A percentile compares a stretch with the other conserved stretches of the same genome.
Evolutionary conservation across 2,888 invertebrate genomes (phyloP).

Genomic region (Dynastes tityus): DNA sequence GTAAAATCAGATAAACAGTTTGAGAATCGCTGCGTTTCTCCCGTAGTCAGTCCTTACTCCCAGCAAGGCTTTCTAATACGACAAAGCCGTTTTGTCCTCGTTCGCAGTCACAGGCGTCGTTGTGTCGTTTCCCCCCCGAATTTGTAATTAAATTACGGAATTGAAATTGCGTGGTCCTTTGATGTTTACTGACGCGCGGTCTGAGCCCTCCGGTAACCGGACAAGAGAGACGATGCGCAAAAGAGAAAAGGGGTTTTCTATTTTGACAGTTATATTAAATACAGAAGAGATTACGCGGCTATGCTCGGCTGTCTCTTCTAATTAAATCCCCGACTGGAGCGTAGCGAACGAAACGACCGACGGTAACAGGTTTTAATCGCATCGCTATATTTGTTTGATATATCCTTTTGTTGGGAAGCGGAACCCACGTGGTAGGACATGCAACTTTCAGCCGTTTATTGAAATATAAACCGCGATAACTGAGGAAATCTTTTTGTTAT

Average conservation of each 20-base stretch:
- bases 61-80: not conserved
- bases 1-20: no score
- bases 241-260: conserved; percentile 31
- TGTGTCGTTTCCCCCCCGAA: conserved; percentile 37
- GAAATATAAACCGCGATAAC: no score
- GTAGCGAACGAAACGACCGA: not conserved
- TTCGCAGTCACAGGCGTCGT: not conserved
- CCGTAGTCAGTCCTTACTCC: not conserved
- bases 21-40: no score
- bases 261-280: conserved; percentile 49
- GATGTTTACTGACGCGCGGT: conserved; percentile 54
- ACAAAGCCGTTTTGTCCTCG: not conserved
- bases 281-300: conserved; percentile 45
- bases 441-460: no score
- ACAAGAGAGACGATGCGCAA: not conserved
- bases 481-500: no score
- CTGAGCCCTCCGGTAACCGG: not conserved
- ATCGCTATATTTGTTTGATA: not conserved
- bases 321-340: conserved; percentile 33
- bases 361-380: conserved; percentile 14
- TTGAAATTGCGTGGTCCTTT: conserved; percentile 58
- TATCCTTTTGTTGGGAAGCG: not conserved
- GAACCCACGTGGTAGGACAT: no score
- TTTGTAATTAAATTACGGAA: conserved; percentile 60
- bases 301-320: conserved; percentile 36